Conservation (phyloP, 2,797 vertebrate species). For the Dipus sagitta region DNA sequence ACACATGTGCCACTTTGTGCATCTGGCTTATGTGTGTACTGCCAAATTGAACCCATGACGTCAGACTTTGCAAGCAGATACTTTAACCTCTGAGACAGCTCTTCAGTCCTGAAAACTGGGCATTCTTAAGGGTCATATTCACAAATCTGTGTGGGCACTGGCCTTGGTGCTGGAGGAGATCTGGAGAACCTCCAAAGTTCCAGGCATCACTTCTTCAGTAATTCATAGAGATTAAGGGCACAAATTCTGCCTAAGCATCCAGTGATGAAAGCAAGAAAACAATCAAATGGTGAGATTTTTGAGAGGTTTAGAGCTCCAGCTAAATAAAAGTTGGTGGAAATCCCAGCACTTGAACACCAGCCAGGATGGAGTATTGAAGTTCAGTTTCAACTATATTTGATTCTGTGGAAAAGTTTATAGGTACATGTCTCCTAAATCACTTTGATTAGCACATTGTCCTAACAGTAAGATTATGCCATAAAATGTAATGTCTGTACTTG, state of each 20-base stretch:
- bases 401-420: not conserved
- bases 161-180: slow-evolving; percentile 64
- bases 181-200: not conserved
- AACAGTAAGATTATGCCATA: not conserved
- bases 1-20: too few species aligned
- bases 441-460: not conserved
- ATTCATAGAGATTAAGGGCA: not conserved
- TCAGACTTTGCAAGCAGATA: too few species aligned
- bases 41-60: too few species aligned
- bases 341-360: not conserved
- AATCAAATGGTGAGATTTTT: not conserved
- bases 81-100: too few species aligned
- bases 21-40: too few species aligned
- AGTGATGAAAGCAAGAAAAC: not conserved
- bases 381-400: not conserved
- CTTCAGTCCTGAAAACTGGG: not conserved
- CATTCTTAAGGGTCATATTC: not conserved
- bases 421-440: not conserved
- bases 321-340: slow-evolving; percentile 1
- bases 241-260: not conserved
- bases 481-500: not conserved
- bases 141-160: not conserved
- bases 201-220: not conserved
- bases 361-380: not conserved
- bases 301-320: not conserved